Conservation (phyloP, 1,140 invertebrate genomes). For the Coenobita brevimanus region DNA sequence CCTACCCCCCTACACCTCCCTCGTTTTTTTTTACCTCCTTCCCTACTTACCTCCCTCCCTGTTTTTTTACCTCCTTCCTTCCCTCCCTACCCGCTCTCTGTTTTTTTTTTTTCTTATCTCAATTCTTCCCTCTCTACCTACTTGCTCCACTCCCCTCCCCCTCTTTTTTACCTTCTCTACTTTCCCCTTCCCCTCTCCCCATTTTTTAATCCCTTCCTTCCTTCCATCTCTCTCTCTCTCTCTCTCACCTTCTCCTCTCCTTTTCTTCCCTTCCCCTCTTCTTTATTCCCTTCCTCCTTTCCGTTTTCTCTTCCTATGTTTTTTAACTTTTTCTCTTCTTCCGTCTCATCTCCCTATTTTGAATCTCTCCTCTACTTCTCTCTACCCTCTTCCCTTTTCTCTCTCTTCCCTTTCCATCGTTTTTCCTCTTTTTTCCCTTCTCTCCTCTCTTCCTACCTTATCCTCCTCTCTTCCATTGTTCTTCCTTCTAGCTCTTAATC, state of each 20-base stretch:
- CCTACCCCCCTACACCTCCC: not conserved
- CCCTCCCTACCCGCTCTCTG: not conserved
- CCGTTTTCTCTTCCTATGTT: not conserved
- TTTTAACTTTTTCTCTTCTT: not conserved
- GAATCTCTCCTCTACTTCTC: not conserved
- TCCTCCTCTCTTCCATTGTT: not conserved
- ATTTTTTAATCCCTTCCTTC: not conserved
- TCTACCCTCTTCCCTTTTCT: not conserved
- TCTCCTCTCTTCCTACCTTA: not conserved
- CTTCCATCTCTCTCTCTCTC: not conserved
- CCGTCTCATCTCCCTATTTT: no score
- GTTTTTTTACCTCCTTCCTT: not conserved
- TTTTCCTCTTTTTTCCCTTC: not conserved
- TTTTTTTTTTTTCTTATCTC: no score
- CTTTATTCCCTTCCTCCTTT: not conserved
- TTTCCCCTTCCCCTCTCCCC: not conserved
- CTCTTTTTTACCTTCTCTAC: conserved; percentile 10
- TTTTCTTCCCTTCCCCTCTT: not conserved
- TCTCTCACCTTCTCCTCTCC: not conserved
- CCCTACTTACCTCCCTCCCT: not conserved
- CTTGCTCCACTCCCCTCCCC: not conserved
- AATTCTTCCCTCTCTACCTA: not conserved
- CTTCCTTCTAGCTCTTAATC: not conserved
- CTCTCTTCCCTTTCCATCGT: not conserved
- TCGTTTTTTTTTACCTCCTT: not conserved